Evolutionary conservation across 2,888 invertebrate genomes (phyloP).

Genomic region (Chrysolina americana): DNA sequence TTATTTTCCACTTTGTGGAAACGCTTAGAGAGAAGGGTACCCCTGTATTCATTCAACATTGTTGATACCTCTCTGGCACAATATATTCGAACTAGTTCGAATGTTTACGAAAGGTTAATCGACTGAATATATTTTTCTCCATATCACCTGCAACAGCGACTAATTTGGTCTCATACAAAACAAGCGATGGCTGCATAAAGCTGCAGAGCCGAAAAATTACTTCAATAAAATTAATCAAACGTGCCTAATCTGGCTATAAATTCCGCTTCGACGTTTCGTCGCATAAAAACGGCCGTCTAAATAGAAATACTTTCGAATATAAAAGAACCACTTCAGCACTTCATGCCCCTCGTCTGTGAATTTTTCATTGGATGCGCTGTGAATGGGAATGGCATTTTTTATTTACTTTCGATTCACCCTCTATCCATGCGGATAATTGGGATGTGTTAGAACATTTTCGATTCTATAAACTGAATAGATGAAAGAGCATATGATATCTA

Average conservation of each 20-base stretch:
- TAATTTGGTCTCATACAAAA: neutral
- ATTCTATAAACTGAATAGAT: too few relatives aligned
- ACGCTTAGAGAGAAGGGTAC: too few relatives aligned
- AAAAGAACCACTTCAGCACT: constrained; percentile 3
- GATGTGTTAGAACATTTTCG: too few relatives aligned
- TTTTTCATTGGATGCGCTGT: neutral
- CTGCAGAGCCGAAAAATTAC: constrained; percentile 34
- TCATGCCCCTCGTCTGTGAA: neutral
- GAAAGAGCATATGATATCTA: too few relatives aligned
- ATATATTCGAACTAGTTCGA: too few relatives aligned
- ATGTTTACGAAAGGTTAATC: too few relatives aligned
- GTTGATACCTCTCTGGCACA: too few relatives aligned
- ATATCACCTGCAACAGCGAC: neutral
- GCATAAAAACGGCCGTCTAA: constrained; percentile 24
- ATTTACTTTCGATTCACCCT: neutral
- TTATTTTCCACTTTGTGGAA: too few relatives aligned
- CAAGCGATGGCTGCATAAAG: neutral
- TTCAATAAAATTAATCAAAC: constrained; percentile 44
- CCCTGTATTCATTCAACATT: too few relatives aligned
- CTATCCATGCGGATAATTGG: too few relatives aligned
- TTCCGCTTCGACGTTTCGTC: constrained; percentile 36
- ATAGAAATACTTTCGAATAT: neutral
- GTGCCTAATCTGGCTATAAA: constrained; percentile 43
- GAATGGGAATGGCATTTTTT: neutral
- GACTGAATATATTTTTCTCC: too few relatives aligned